These are phyloP conservation scores for Calameuta pallipes DNA, from an alignment of 2,888 invertebrate genomes.

Conservation along the genomic window DNA sequence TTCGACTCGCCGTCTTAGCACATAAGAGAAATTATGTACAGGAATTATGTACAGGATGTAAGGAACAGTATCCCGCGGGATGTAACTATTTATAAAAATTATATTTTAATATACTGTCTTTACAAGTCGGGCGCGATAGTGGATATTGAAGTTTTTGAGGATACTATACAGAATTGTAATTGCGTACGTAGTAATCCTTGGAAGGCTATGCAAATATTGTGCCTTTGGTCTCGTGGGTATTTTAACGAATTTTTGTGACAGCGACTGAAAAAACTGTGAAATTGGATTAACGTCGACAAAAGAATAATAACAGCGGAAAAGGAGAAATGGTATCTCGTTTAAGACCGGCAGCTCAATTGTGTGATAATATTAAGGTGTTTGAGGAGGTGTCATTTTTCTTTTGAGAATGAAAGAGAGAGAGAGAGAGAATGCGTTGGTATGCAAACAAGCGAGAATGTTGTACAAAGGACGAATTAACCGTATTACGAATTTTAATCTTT, in stretches of 20 bases:
- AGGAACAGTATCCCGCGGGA: background rate
- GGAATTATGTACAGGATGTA: background rate
- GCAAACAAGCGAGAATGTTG: background rate
- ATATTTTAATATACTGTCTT: constrained; percentile 50
- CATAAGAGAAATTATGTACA: background rate
- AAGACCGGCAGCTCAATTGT: background rate
- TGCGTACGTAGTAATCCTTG: constrained; percentile 13
- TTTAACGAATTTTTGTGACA: background rate
- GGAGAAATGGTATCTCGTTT: background rate
- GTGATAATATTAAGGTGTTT: background rate
- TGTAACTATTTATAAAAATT: constrained; percentile 44
- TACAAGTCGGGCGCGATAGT: constrained; percentile 28
- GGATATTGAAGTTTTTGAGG: constrained; percentile 18
- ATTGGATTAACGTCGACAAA: background rate
- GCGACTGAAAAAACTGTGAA: background rate
- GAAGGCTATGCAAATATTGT: constrained; percentile 38
- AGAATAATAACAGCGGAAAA: background rate
- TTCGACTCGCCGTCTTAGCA: background rate
- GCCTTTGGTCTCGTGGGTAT: constrained; percentile 35
- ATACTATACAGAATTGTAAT: background rate
- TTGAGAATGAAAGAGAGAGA: constrained; percentile 19
- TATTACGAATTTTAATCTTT: background rate
- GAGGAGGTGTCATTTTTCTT: background rate
- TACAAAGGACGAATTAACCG: background rate
- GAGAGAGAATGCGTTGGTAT: constrained; percentile 22